Conservation (phyloP, 2,888 invertebrate species). For the Metellina segmentata region DNA sequence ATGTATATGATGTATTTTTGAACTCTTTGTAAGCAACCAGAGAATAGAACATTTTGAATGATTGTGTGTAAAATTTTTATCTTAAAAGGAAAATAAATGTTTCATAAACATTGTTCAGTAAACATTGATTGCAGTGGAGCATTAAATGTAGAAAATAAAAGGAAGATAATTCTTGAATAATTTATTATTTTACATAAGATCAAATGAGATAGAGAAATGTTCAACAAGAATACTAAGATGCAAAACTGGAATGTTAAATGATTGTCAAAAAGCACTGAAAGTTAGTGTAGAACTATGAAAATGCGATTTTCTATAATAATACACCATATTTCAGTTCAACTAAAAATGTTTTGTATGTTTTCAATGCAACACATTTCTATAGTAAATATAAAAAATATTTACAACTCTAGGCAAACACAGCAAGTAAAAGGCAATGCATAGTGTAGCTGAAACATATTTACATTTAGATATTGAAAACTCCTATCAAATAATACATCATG, state of each 20-base stretch:
- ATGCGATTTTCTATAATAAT: slow-evolving; percentile 17
- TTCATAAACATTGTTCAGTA: slow-evolving; percentile 37
- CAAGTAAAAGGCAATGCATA: background rate
- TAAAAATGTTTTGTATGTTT: slow-evolving; percentile 62
- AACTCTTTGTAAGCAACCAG: slow-evolving; percentile 33
- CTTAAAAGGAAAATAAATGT: slow-evolving; percentile 52
- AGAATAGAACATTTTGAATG: slow-evolving; percentile 9
- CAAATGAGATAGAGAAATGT: slow-evolving; percentile 21
- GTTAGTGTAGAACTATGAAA: slow-evolving; percentile 10
- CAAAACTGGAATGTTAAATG: slow-evolving; percentile 75
- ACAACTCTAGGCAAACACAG: background rate
- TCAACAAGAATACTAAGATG: slow-evolving; percentile 45
- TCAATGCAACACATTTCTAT: slow-evolving; percentile 9
- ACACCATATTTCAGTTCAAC: slow-evolving; percentile 37
- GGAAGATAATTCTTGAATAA: background rate
- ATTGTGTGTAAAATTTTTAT: slow-evolving; percentile 50
- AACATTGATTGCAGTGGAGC: background rate
- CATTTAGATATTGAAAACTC: background rate
- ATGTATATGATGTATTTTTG: slow-evolving; percentile 46
- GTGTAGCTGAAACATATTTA: background rate
- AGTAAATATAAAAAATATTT: slow-evolving; percentile 30
- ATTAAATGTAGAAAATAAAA: background rate
- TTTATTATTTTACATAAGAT: slow-evolving; percentile 32
- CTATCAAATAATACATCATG: background rate
- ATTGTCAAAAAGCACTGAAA: slow-evolving; percentile 73